Percentiles rank a stretch among this genome's conserved stretches.
phyloP scores from a whole-genome alignment of 2,113 vertebrate genomes.

The Carassius gibelio region DNA sequence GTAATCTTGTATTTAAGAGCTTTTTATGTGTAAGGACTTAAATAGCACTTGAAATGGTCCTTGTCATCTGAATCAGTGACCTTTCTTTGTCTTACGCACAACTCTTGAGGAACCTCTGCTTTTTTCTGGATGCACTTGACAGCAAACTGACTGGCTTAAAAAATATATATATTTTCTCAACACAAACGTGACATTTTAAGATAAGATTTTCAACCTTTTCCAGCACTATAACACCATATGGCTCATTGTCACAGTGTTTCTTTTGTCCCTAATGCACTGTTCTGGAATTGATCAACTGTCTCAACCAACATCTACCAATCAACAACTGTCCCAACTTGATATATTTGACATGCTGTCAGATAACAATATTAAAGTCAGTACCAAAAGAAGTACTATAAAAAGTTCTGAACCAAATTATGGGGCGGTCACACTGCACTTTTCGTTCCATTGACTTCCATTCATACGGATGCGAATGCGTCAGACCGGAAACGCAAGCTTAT shows the following conservation, averaged over 20 bases:
- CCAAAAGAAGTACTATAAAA: too few species aligned
- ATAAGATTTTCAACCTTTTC: neutral
- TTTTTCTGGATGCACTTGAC: neutral
- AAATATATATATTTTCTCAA: neutral
- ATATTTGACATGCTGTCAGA: too few species aligned
- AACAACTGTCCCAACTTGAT: too few species aligned
- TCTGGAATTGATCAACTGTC: neutral
- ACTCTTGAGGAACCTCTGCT: neutral
- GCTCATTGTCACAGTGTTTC: too few species aligned
- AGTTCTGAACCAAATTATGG: too few species aligned
- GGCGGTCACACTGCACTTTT: too few species aligned
- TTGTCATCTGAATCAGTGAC: neutral
- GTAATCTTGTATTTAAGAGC: neutral
- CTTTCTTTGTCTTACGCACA: neutral
- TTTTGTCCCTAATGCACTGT: too few species aligned
- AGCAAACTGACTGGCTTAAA: neutral
- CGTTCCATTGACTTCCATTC: too few species aligned
- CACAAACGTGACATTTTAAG: slow-evolving; percentile 10
- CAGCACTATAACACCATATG: neutral
- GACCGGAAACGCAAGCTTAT: too few species aligned
- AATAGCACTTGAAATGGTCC: slow-evolving; percentile 7
- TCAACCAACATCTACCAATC: too few species aligned
- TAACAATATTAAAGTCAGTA: too few species aligned
- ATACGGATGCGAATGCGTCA: too few species aligned
- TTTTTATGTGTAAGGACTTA: neutral